A percentile compares a stretch with the other conserved stretches of the same genome.
Conservation (phyloP, 2,797 vertebrate genomes). For the Alfaro cultratus region DNA sequence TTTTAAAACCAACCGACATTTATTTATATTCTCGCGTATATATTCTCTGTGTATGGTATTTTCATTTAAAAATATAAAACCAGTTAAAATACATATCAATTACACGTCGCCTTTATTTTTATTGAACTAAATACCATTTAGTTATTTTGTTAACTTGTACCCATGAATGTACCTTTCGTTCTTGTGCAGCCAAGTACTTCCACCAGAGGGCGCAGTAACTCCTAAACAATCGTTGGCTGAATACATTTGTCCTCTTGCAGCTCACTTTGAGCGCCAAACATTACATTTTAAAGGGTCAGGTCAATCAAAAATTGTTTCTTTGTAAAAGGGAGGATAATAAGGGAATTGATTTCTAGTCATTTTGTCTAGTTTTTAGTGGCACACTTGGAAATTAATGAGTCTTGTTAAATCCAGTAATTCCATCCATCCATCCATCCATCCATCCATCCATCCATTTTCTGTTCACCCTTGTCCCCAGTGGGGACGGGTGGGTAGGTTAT, state of each 20-base stretch:
- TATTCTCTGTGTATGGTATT: not conserved
- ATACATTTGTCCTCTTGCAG: not conserved
- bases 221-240: not conserved
- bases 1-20: accelerated
- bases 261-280: not conserved
- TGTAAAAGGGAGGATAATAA: not conserved
- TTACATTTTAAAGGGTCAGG: not conserved
- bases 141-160: not conserved
- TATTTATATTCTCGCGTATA: not conserved
- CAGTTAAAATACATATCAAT: not conserved
- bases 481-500: too few relatives aligned
- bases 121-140: not conserved
- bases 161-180: conserved; percentile 50
- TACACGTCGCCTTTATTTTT: not conserved
- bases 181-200: not conserved
- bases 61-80: not conserved
- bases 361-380: not conserved
- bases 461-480: too few relatives aligned
- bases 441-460: too few relatives aligned
- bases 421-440: too few relatives aligned
- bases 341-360: not conserved
- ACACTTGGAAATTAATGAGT: not conserved
- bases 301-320: not conserved
- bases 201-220: conserved; percentile 46
- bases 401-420: not conserved